Evolutionary conservation across 2,888 invertebrate genomes (phyloP).

Genomic region (Lasioglossum marginatum): DNA sequence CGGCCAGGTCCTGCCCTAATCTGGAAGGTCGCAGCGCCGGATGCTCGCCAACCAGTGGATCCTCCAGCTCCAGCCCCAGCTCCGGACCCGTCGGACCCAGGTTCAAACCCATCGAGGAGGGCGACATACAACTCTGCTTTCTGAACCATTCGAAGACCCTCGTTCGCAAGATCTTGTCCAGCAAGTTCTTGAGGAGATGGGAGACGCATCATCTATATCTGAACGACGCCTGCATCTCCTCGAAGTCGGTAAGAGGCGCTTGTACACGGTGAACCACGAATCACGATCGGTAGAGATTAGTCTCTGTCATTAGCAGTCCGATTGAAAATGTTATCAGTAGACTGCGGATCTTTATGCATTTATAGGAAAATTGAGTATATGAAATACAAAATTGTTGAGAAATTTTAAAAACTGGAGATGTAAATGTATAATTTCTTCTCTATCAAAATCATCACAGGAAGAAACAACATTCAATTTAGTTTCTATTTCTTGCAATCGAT

Average conservation of each 20-base stretch:
- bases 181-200: constrained; percentile 91
- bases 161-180: constrained; percentile 91
- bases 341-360: too few species aligned
- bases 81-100: constrained; percentile 86
- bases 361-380: too few species aligned
- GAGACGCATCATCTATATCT: constrained; percentile 91
- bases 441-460: too few species aligned
- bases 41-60: constrained; percentile 85
- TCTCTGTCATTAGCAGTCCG: too few species aligned
- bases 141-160: constrained; percentile 92
- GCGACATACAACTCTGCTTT: constrained; percentile 90
- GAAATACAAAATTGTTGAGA: too few species aligned
- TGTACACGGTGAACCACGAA: too few species aligned
- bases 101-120: constrained; percentile 90
- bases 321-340: too few species aligned
- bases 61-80: constrained; percentile 84
- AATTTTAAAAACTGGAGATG: too few species aligned
- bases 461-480: too few species aligned
- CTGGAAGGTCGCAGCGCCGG: constrained; percentile 86
- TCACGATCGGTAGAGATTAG: too few species aligned
- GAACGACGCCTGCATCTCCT: constrained; percentile 89
- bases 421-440: too few species aligned
- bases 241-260: constrained; percentile 88
- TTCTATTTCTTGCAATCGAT: too few species aligned
- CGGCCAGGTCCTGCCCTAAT: constrained; percentile 85